Evolutionary conservation across 1,140 invertebrate genomes (phyloP), one percentile per base, ranked within the genome.

Genomic region (Ruditapes philippinarum): DNA sequence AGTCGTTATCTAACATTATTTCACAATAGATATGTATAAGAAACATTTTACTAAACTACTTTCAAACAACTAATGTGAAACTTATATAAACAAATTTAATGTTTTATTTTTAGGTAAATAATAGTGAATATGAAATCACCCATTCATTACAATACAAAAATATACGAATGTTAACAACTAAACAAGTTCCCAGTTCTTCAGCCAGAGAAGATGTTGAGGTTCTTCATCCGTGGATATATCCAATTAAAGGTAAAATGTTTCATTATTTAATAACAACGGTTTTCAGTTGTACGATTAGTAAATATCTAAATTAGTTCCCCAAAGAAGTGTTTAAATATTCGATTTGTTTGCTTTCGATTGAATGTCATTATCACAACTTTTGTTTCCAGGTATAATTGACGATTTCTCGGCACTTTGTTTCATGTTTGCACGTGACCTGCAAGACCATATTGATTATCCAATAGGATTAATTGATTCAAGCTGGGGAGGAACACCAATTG

Each of bases 321-420:
- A n/a, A n/a, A n/a, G n/a, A n/a, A n/a, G n/a, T n/a, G n/a, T n/a
- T n/a, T n/a, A n/a, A n/a, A n/a, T n/a, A n/a, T n/a, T n/a, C n/a
- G n/a, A n/a, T n/a, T n/a, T n/a, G n/a, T n/a, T n/a, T n/a, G n/a
- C n/a, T n/a, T n/a, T n/a, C n/a, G n/a, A n/a, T n/a, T n/a, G n/a
- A n/a, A n/a, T n/a, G n/a, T n/a, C n/a, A n/a, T n/a, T n/a, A n/a
- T n/a, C n/a, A n/a, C n/a, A n/a, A n/a, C n/a, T n/a, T n/a, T n/a
- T 7, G n/a, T 33, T 78, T 49, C 9, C 42, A 78, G 74, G 74
- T 14, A 49, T 78, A 1, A 78, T 78, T 7, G 49, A 78, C 74
- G 17, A 82, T 2, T 82, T 82, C 40, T 82, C 80, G 36, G 57
- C 80, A 38, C 5, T 82, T 3, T 82, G 80, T n/a, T 82, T 60